phyloP scores from a whole-genome alignment of 2,888 invertebrate genomes.

The Cyclophora punctaria region DNA sequence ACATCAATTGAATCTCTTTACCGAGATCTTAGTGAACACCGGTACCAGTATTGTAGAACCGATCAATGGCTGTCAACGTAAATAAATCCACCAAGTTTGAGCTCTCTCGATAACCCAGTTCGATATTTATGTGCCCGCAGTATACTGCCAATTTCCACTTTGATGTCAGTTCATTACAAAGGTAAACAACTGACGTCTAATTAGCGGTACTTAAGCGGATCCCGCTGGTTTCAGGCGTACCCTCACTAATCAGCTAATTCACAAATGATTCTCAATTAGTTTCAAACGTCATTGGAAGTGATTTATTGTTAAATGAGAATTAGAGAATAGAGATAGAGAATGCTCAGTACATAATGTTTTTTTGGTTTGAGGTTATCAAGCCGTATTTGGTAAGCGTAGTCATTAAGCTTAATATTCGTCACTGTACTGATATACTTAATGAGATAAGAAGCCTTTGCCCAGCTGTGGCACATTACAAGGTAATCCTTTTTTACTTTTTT shows the following conservation, averaged over 20 bases:
- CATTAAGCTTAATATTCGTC: too few relatives aligned
- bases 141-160: constrained; percentile 32
- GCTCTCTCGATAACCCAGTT: constrained; percentile 17
- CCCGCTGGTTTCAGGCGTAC: constrained; percentile 42
- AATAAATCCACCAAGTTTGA: constrained; percentile 65
- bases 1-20: too few relatives aligned
- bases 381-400: too few relatives aligned
- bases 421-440: too few relatives aligned
- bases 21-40: constrained; percentile 1
- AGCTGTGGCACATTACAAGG: too few relatives aligned
- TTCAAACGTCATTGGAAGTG: constrained; percentile 34
- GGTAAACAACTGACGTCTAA: constrained; percentile 54
- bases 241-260: constrained; percentile 48
- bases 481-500: too few relatives aligned
- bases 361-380: too few relatives aligned
- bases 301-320: constrained; percentile 19
- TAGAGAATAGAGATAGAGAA: too few relatives aligned
- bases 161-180: constrained; percentile 55
- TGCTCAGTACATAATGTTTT: too few relatives aligned
- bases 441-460: too few relatives aligned
- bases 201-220: constrained; percentile 53
- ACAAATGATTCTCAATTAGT: constrained; percentile 46
- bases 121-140: constrained; percentile 19
- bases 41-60: constrained; percentile 43
- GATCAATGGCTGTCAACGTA: constrained; percentile 63